These are phyloP conservation scores for Lymantria dispar DNA, from an alignment of 2,888 invertebrate genomes.

Conservation along the genomic window DNA sequence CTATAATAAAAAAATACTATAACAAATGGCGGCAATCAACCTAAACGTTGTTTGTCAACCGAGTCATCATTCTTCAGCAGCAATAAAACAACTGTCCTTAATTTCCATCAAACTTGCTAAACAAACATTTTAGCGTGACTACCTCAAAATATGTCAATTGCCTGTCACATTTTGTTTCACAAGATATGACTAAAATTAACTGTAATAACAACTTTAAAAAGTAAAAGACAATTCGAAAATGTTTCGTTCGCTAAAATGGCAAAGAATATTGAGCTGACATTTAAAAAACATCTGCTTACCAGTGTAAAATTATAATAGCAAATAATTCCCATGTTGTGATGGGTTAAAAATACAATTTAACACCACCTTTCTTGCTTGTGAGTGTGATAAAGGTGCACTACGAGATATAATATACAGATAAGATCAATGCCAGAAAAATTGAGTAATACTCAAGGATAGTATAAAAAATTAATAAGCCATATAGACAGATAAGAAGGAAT, in stretches of 20 bases:
- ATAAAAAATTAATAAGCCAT: no score
- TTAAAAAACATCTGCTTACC: conserved; percentile 5
- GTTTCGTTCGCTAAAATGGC: conserved; percentile 1
- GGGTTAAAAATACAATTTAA: no score
- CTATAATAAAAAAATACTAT: no score
- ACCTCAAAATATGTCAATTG: neutral
- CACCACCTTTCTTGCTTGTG: no score
- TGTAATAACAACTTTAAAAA: neutral
- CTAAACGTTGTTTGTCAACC: no score
- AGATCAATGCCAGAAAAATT: no score
- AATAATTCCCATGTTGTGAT: no score
- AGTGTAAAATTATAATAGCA: neutral
- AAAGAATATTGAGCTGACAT: conserved; percentile 31
- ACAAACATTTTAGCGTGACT: neutral
- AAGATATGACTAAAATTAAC: neutral
- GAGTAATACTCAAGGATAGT: no score
- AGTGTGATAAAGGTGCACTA: no score
- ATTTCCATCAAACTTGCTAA: neutral
- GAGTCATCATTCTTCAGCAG: neutral
- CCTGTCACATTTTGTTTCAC: neutral
- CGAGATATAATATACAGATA: no score
- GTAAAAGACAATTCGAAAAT: neutral
- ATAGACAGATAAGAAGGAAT: no score
- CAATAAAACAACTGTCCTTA: neutral
- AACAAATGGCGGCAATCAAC: no score